Conservation (phyloP, 2,888 invertebrate species). For the Leptopterna dolabrata region DNA sequence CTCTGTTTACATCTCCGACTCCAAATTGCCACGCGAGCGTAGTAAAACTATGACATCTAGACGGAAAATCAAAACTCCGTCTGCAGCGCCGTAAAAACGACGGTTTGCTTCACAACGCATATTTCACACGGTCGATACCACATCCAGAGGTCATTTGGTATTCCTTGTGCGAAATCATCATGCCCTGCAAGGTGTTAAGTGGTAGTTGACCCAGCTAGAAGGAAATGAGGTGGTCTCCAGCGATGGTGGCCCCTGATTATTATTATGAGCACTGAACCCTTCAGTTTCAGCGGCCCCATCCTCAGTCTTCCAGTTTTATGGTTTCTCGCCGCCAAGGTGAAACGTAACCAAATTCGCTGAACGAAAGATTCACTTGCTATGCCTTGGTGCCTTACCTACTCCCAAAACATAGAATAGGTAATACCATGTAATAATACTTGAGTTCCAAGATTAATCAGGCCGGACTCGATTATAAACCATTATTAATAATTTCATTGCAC, state of each 20-base stretch:
- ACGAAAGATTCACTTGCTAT: neutral
- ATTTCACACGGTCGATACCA: neutral
- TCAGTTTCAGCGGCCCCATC: neutral
- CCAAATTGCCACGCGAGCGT: neutral
- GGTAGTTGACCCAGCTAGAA: neutral
- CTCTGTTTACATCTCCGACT: neutral
- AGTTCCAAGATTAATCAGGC: too few species aligned
- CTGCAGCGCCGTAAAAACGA: neutral
- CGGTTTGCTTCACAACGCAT: neutral
- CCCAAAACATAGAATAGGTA: too few species aligned
- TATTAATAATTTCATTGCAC: too few species aligned
- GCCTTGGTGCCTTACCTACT: too few species aligned
- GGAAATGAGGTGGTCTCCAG: conserved; percentile 7
- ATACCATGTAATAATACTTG: too few species aligned
- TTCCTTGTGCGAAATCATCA: neutral
- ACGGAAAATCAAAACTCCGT: neutral
- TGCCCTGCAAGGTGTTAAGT: neutral
- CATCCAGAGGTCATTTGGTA: neutral
- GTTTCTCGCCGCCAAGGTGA: neutral
- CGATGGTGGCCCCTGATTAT: neutral
- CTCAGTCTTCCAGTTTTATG: conserved; percentile 3
- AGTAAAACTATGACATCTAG: neutral
- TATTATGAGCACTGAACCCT: neutral
- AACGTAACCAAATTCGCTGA: neutral
- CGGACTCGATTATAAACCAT: too few species aligned